Percentiles rank a stretch among this genome's conserved stretches.
Conservation (phyloP, 2,888 invertebrate genomes). For the Elgonia sp. region DNA sequence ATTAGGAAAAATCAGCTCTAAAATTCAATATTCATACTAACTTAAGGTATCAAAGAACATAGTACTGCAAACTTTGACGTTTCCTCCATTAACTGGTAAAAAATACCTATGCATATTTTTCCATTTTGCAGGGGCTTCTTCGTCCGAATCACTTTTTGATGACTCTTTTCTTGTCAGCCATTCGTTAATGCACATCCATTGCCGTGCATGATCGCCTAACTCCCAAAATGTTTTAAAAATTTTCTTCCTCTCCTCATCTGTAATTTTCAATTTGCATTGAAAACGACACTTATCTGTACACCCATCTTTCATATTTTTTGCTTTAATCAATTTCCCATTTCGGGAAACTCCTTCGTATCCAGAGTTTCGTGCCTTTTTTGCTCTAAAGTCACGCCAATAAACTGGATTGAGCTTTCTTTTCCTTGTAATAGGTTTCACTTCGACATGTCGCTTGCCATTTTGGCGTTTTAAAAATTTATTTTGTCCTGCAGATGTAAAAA, state of each 20-base stretch:
- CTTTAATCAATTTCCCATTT: background rate
- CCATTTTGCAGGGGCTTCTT: background rate
- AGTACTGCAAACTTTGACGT: conserved; percentile 8
- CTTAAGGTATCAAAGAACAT: conserved; percentile 14
- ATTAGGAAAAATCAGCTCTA: no score
- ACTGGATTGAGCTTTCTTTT: no score
- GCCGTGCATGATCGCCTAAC: background rate
- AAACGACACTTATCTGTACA: background rate
- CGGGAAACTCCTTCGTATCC: background rate
- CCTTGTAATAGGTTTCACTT: no score
- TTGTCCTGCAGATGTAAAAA: no score
- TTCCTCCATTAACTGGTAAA: background rate
- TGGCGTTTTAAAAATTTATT: no score
- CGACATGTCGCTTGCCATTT: no score
- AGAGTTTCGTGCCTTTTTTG: no score
- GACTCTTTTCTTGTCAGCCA: background rate
- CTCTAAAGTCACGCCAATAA: no score
- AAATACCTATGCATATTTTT: background rate
- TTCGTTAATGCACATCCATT: background rate
- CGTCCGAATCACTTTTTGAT: background rate
- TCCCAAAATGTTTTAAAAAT: background rate
- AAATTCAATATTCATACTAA: no score
- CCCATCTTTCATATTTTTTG: background rate
- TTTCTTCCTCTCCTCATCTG: background rate
- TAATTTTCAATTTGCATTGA: background rate